These are phyloP conservation scores for Fissipunctia ypsillon DNA, from an alignment of 2,888 invertebrate genomes.

Conservation along the genomic window DNA sequence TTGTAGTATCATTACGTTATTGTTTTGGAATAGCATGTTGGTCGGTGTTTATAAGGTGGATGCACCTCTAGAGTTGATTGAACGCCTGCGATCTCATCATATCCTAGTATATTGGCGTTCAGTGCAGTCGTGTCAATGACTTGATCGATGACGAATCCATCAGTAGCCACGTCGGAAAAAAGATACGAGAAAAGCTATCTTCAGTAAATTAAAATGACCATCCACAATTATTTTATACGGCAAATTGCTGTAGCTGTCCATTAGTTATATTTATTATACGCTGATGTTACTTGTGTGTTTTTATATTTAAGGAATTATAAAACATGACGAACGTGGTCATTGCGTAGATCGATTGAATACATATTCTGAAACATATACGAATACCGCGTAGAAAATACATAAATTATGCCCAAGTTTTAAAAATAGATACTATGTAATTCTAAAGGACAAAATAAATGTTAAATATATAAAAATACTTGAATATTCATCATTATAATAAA, in stretches of 20 bases:
- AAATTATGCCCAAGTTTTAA: neutral
- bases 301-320: constrained; percentile 4
- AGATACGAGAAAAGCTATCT: constrained; percentile 63
- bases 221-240: constrained; percentile 48
- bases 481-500: constrained; percentile 18
- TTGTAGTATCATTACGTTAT: constrained; percentile 51
- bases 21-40: constrained; percentile 63
- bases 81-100: constrained; percentile 84
- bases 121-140: constrained; percentile 88
- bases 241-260: constrained; percentile 32
- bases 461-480: constrained; percentile 3
- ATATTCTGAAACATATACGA: constrained; percentile 26
- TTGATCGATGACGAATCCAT: constrained; percentile 85
- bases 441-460: neutral
- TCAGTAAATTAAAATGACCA: constrained; percentile 57
- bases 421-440: constrained; percentile 22
- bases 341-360: constrained; percentile 23
- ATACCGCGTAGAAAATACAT: constrained; percentile 20
- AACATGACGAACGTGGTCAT: constrained; percentile 18
- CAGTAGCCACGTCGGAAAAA: constrained; percentile 66
- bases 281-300: constrained; percentile 13
- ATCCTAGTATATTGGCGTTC: constrained; percentile 84
- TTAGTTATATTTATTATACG: constrained; percentile 32
- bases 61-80: constrained; percentile 85
- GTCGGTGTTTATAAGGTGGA: constrained; percentile 82